Conservation (phyloP, 2,888 invertebrate species). For the Drosophila peninsularis region DNA sequence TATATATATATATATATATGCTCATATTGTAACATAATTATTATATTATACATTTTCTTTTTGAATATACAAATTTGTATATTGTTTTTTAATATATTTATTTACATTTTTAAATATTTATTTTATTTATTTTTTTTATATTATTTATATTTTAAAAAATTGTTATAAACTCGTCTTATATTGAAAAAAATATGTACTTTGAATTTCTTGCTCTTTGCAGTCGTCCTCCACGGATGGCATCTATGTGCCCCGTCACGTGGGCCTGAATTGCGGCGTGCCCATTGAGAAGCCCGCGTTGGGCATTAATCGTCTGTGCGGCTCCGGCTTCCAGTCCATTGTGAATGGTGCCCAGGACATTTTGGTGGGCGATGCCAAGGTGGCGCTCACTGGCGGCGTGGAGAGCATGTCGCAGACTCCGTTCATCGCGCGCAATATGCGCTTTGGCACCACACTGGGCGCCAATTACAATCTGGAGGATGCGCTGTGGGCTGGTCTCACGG, state of each 20-base stretch:
- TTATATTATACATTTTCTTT: no score
- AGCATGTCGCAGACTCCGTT: slow-evolving; percentile 98
- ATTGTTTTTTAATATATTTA: no score
- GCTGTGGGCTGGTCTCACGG: slow-evolving; percentile 95
- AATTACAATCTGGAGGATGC: slow-evolving; percentile 93
- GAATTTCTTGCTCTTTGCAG: slow-evolving; percentile 84
- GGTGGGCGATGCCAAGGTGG: slow-evolving; percentile 92
- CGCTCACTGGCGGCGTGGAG: slow-evolving; percentile 96
- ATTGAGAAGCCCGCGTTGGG: slow-evolving; percentile 93
- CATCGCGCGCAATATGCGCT: slow-evolving; percentile 92
- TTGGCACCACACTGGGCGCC: slow-evolving; percentile 93
- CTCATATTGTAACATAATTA: no score
- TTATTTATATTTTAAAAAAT: no score
- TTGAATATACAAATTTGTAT: no score
- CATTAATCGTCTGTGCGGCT: slow-evolving; percentile 97
- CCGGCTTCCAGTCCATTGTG: slow-evolving; percentile 97
- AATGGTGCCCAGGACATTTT: slow-evolving; percentile 96
- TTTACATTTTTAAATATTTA: no score
- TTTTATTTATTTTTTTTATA: not conserved
- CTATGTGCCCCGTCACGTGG: slow-evolving; percentile 94
- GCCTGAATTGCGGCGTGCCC: slow-evolving; percentile 93
- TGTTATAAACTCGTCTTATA: not conserved
- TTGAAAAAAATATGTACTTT: not conserved
- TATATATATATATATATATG: no score
- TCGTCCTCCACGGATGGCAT: slow-evolving; percentile 92